Evolutionary conservation across 2,797 vertebrate genomes (phyloP).

Genomic region (Bradypus variegatus): DNA sequence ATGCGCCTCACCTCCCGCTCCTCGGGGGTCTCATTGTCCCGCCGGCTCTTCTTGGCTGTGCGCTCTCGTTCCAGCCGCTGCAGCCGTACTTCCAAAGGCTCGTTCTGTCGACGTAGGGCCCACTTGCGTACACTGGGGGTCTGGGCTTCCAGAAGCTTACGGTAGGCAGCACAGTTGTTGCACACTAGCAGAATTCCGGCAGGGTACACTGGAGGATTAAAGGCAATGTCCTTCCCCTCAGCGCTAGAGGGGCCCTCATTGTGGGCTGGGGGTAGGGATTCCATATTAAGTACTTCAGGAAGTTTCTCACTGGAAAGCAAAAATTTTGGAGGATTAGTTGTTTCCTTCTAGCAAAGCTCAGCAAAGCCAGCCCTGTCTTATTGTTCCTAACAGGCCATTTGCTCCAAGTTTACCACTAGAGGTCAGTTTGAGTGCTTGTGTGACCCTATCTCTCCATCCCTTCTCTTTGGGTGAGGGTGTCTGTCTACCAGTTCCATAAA

Average conservation of each 20-base stretch:
- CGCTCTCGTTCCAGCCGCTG: constrained; percentile 95
- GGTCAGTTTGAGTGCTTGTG: not conserved
- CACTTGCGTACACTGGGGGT: constrained; percentile 84
- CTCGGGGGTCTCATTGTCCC: constrained; percentile 89
- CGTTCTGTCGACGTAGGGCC: constrained; percentile 90
- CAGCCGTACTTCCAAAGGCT: constrained; percentile 86
- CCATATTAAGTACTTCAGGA: constrained; percentile 85
- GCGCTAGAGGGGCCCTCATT: constrained; percentile 76
- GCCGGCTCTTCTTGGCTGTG: constrained; percentile 93
- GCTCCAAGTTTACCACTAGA: not conserved
- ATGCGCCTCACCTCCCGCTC: constrained; percentile 89
- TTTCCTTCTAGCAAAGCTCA: constrained; percentile 23
- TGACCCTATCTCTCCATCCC: not conserved
- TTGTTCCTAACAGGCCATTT: not conserved
- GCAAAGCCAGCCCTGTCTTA: not conserved
- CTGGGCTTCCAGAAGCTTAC: constrained; percentile 88
- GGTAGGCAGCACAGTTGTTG: constrained; percentile 93
- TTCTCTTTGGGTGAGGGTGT: not conserved
- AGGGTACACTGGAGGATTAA: constrained; percentile 83
- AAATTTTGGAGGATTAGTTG: constrained; percentile 51
- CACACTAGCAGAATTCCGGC: constrained; percentile 94
- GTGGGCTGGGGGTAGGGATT: constrained; percentile 74
- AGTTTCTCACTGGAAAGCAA: constrained; percentile 86
- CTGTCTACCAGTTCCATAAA: not conserved
- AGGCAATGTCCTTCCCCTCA: constrained; percentile 72